phyloP scores from a whole-genome alignment of 2,797 vertebrate genomes.

The Forpus xanthops region DNA sequence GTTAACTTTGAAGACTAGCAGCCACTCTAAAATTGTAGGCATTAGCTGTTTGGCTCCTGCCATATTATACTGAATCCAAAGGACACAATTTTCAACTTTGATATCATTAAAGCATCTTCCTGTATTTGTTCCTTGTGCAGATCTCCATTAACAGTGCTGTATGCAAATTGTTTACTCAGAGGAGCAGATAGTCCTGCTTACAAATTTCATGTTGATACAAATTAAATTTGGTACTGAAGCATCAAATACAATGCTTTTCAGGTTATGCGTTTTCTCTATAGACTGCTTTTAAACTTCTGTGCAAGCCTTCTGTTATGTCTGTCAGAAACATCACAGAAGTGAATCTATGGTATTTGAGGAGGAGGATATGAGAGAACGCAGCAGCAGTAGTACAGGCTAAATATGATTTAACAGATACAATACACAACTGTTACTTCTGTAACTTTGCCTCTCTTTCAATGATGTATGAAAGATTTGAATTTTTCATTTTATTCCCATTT shows the following conservation, averaged over 20 bases:
- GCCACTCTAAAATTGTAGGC: background rate
- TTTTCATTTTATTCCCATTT: background rate
- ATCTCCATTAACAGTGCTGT: background rate
- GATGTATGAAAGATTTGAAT: background rate
- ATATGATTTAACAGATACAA: background rate
- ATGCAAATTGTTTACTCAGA: background rate
- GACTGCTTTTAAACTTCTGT: background rate
- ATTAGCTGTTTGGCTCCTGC: background rate
- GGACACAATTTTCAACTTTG: background rate
- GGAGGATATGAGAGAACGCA: background rate
- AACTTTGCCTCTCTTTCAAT: background rate
- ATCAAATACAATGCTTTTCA: background rate
- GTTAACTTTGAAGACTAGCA: background rate
- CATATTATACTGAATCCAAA: background rate
- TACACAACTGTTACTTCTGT: background rate
- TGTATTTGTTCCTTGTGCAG: background rate
- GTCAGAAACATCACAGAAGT: background rate
- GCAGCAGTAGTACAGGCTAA: background rate
- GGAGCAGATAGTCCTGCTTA: background rate
- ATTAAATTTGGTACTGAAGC: background rate
- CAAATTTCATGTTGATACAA: rapidly evolving
- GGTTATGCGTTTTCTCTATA: background rate
- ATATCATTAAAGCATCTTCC: background rate
- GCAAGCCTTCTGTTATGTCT: background rate
- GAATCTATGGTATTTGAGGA: background rate